Conservation (phyloP, 1,140 invertebrate genomes). For the Steinernema khuongi region DNA sequence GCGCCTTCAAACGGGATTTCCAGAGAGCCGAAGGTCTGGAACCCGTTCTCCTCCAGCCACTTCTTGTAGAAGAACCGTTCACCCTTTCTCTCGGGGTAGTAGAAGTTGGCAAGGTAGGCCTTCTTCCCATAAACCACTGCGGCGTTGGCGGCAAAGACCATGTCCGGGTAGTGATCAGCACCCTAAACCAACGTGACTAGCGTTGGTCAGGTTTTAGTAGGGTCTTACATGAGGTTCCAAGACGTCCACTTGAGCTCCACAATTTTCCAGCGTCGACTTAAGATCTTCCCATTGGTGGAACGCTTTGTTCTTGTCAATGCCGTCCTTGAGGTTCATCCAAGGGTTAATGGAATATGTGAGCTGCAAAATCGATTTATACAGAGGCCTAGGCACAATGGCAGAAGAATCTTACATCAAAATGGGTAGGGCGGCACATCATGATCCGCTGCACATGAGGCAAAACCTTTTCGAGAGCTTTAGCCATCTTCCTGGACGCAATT, state of each 20-base stretch:
- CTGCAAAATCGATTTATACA: conserved; percentile 20
- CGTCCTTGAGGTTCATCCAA: conserved; percentile 50
- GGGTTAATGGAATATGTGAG: conserved; percentile 53
- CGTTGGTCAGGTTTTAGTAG: neutral
- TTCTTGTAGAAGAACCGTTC: conserved; percentile 54
- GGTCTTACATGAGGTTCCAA: conserved; percentile 49
- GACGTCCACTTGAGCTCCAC: conserved; percentile 49
- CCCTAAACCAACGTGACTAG: conserved; percentile 39
- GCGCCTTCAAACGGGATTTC: conserved; percentile 58
- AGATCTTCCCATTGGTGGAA: conserved; percentile 49
- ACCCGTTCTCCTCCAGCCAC: conserved; percentile 56
- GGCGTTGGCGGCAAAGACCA: conserved; percentile 57
- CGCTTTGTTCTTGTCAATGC: conserved; percentile 46
- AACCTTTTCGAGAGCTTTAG: neutral
- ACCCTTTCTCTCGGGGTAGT: conserved; percentile 55
- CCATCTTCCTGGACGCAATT: neutral
- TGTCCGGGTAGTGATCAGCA: conserved; percentile 54
- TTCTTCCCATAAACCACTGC: conserved; percentile 51
- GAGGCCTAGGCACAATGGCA: neutral
- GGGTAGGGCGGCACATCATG: conserved; percentile 54
- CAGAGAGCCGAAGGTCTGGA: conserved; percentile 37
- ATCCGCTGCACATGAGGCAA: conserved; percentile 33
- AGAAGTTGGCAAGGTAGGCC: conserved; percentile 56
- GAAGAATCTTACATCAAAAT: conserved; percentile 44
- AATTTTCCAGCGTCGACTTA: conserved; percentile 47